phyloP scores from a whole-genome alignment of 2,888 invertebrate species.

The Drosophila formosana region DNA sequence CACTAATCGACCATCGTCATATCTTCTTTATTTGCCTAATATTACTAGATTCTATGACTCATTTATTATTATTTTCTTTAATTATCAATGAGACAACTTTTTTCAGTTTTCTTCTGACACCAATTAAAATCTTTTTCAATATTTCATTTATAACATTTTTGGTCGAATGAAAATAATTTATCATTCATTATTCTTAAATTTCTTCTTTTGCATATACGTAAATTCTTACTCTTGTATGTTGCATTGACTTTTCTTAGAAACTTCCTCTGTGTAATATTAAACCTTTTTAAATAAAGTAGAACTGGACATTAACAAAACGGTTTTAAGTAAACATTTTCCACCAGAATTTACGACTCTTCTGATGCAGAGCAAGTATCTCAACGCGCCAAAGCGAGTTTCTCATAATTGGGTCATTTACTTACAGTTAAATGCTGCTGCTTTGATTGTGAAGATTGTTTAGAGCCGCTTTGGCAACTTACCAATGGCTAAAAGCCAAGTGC shows the following conservation, averaged over 20 bases:
- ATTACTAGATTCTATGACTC: no score
- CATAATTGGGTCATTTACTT: slow-evolving; percentile 30
- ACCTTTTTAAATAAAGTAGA: neutral
- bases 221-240: no score
- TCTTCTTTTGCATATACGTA: neutral
- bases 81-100: no score
- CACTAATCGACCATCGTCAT: no score
- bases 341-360: neutral
- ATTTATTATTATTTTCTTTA: no score
- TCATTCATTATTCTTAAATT: neutral
- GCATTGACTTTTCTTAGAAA: neutral
- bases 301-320: neutral
- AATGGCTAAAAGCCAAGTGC: slow-evolving; percentile 30
- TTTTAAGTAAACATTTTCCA: neutral
- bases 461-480: slow-evolving; percentile 3
- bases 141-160: no score
- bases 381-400: neutral
- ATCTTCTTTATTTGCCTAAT: no score
- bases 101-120: no score
- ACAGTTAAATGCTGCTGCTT: slow-evolving; percentile 35
- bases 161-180: neutral
- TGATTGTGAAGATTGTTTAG: slow-evolving; percentile 16
- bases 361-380: neutral
- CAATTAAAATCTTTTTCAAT: no score
- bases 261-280: neutral